phyloP scores from a whole-genome alignment of 2,888 invertebrate genomes.

The Caenorhabditis doughertyi region DNA sequence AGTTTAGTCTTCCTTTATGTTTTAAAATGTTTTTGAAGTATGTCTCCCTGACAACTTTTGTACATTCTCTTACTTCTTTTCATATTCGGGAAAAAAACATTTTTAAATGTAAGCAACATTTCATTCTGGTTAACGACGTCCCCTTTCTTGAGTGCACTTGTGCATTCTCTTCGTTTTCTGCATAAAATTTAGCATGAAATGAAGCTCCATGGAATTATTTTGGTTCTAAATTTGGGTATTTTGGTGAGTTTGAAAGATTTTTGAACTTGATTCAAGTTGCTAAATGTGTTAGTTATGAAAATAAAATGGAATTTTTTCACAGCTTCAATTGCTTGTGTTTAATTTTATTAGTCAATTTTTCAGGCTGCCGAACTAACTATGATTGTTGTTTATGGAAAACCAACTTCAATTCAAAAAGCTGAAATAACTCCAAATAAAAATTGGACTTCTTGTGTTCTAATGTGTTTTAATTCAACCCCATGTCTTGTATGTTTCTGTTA shows the following conservation, averaged over 20 bases:
- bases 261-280: neutral
- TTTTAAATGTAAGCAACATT: neutral
- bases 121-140: neutral
- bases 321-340: too few relatives aligned
- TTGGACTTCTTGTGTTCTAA: constrained; percentile 2
- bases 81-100: neutral
- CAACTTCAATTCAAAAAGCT: neutral
- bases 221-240: neutral
- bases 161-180: neutral
- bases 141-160: neutral
- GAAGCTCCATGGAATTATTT: neutral
- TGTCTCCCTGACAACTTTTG: neutral
- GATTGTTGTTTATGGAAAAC: constrained; percentile 32
- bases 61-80: neutral
- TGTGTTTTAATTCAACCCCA: neutral
- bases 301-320: too few relatives aligned
- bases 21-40: neutral
- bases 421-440: neutral
- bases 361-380: constrained; percentile 20
- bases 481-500: neutral
- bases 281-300: too few relatives aligned
- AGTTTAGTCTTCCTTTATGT: neutral
- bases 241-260: constrained; percentile 14
- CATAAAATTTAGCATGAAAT: neutral
- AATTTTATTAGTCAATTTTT: neutral